These are phyloP conservation scores for Mycalesis mineus DNA, from an alignment of 2,888 invertebrate genomes.

Conservation along the genomic window DNA sequence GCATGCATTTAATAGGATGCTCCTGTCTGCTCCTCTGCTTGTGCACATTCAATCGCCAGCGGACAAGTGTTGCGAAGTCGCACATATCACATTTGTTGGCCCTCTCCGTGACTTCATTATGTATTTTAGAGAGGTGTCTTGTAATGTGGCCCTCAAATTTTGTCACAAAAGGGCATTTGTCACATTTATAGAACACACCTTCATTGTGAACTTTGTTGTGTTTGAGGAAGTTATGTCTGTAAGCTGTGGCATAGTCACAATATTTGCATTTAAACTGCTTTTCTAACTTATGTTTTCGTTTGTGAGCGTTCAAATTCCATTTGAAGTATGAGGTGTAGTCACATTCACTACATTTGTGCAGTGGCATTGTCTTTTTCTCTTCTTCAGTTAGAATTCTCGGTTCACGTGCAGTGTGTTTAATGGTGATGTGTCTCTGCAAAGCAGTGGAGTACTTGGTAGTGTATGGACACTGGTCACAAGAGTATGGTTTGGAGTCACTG, in stretches of 20 bases:
- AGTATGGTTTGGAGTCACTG: slow-evolving; percentile 37
- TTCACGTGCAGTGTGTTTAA: slow-evolving; percentile 41
- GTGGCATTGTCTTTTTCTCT: slow-evolving; percentile 14
- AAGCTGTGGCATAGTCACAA: slow-evolving; percentile 37
- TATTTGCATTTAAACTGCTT: slow-evolving; percentile 39
- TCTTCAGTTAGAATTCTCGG: slow-evolving; percentile 15
- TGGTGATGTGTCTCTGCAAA: slow-evolving; percentile 42
- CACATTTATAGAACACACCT: slow-evolving; percentile 40
- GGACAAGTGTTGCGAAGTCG: slow-evolving; percentile 49
- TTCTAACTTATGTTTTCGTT: slow-evolving; percentile 41
- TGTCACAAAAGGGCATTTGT: slow-evolving; percentile 53
- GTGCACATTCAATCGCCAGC: slow-evolving; percentile 55
- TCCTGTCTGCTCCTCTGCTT: slow-evolving; percentile 46
- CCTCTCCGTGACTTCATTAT: slow-evolving; percentile 48
- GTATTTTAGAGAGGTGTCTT: slow-evolving; percentile 54
- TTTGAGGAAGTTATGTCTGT: slow-evolving; percentile 37
- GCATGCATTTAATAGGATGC: slow-evolving; percentile 38
- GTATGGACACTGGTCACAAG: slow-evolving; percentile 45
- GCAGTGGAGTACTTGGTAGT: slow-evolving; percentile 48
- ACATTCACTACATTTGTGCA: slow-evolving; percentile 38
- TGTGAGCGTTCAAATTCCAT: slow-evolving; percentile 41
- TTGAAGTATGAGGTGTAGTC: slow-evolving; percentile 38
- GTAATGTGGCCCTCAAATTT: slow-evolving; percentile 54
- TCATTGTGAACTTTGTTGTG: slow-evolving; percentile 36
- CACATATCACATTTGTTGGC: slow-evolving; percentile 52